Evolutionary conservation across 1,140 invertebrate genomes (phyloP).

Genomic region (Saccostrea glomerata): DNA sequence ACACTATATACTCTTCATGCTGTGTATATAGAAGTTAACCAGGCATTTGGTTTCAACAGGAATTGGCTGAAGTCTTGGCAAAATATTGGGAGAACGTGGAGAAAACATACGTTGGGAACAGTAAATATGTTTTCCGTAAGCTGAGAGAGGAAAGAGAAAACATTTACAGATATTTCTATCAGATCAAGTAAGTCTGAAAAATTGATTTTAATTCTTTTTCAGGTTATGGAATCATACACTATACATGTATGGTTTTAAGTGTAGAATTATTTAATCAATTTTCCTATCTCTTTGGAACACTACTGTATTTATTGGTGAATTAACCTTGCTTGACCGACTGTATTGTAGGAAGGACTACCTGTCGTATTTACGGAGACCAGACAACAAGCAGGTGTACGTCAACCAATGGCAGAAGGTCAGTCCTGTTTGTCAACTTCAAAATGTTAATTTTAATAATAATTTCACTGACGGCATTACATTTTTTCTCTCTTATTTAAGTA

Average conservation of each 20-base stretch:
- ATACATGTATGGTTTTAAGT: neutral
- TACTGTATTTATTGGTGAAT: no score
- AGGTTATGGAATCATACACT: neutral
- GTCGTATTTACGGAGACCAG: constrained; percentile 74
- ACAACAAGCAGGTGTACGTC: constrained; percentile 78
- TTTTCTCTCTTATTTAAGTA: no score
- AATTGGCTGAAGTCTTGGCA: constrained; percentile 72
- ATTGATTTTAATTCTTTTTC: neutral
- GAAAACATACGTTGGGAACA: constrained; percentile 73
- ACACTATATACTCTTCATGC: neutral
- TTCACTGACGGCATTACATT: neutral
- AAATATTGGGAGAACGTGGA: constrained; percentile 78
- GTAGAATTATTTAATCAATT: neutral
- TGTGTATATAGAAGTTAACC: neutral
- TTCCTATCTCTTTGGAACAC: no score
- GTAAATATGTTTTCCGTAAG: constrained; percentile 76
- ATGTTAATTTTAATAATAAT: no score
- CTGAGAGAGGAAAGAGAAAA: constrained; percentile 76
- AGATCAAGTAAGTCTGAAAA: constrained; percentile 70
- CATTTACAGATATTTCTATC: constrained; percentile 77
- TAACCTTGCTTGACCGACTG: neutral
- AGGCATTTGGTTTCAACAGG: constrained; percentile 59
- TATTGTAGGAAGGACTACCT: constrained; percentile 74
- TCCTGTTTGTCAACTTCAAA: neutral
- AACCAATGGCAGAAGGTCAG: constrained; percentile 77